Percentiles rank a stretch among this genome's conserved stretches.
phyloP scores from a whole-genome alignment of 2,113 vertebrate species.

The Trichomycterus rosablanca region DNA sequence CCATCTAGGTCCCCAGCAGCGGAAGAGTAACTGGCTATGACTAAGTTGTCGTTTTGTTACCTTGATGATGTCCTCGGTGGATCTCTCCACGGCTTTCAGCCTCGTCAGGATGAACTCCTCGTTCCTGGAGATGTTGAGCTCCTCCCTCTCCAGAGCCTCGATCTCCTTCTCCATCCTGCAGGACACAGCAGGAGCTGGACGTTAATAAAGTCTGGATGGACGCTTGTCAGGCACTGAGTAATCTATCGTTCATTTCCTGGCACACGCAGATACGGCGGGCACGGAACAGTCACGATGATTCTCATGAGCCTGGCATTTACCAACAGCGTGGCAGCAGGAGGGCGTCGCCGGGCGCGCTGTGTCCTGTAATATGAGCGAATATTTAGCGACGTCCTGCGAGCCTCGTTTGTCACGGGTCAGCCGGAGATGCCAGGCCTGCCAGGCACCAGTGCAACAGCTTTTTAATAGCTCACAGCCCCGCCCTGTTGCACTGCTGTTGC shows the following conservation, averaged over 20 bases:
- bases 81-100: constrained; percentile 79
- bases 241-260: not conserved
- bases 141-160: constrained; percentile 77
- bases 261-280: not conserved
- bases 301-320: constrained; percentile 13
- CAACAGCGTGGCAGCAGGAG: not conserved
- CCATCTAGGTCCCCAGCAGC: too few relatives aligned
- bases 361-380: too few relatives aligned
- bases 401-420: too few relatives aligned
- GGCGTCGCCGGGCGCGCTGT: not conserved
- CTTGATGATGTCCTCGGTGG: constrained; percentile 84
- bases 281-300: constrained; percentile 5
- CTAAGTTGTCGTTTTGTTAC: constrained; percentile 54
- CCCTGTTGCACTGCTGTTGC: constrained; percentile 34
- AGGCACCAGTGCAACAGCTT: constrained; percentile 9
- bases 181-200: too few relatives aligned
- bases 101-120: constrained; percentile 81
- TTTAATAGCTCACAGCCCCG: constrained; percentile 1
- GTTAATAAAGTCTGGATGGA: not conserved
- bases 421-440: too few relatives aligned
- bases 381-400: too few relatives aligned
- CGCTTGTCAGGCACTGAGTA: not conserved
- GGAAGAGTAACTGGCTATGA: too few relatives aligned
- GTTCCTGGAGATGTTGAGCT: constrained; percentile 77
- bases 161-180: constrained; percentile 83